Base-by-base conservation (phyloP, 2,797 vertebrate species). In the Cyprinodon diabolis region DNA sequence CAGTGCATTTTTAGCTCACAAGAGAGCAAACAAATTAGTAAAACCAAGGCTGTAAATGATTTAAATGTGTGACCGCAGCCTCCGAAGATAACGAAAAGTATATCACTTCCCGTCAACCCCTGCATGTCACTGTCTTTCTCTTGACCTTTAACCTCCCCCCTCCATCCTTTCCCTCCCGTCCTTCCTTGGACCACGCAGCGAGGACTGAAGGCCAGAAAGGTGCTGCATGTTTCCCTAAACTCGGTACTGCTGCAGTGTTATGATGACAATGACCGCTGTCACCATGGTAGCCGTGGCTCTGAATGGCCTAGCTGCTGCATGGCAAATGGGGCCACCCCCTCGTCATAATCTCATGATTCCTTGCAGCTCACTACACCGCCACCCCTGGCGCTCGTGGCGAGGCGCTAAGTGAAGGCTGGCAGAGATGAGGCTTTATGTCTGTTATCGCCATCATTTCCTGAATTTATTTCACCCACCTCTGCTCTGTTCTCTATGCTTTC, bases 141-240 rank as follows among this genome's bases (percentile, higher is more conserved):
- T 35, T 75, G 63, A 92, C 83, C 84, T 95, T 92, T 96, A 94
- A 96, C 94, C 21, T 90, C 85, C 82, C 76, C 85, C 89, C 69
- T 74, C 23, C 55, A 19, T 65, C 52, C 25, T 91, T 87, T 43
- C 68, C 81, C 69, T 76, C 74, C 69, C 72, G 51, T 81, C 69
- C 75, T 77, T 77, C 82, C 75, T 86, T 63, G 71, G 74, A 92
- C 90, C 92, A 95, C 78, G 96, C 97, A 98, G 97, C 97, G 98
- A 90, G 97, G 97, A 97, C 84, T 93, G 88, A 99, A 98, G 91
- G 96, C 96, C 80, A 98, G 97, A 96, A 99, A 99, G 98, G 97
- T 98, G 96, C 83, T 86, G 96, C 96, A 96, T 96, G 95, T 95
- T 95, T 95, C 92, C 94, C 82, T 91, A 75, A 90, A 86, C 84